Evolutionary conservation across 2,888 invertebrate genomes (phyloP).

Genomic region (Escarpia spicata): DNA sequence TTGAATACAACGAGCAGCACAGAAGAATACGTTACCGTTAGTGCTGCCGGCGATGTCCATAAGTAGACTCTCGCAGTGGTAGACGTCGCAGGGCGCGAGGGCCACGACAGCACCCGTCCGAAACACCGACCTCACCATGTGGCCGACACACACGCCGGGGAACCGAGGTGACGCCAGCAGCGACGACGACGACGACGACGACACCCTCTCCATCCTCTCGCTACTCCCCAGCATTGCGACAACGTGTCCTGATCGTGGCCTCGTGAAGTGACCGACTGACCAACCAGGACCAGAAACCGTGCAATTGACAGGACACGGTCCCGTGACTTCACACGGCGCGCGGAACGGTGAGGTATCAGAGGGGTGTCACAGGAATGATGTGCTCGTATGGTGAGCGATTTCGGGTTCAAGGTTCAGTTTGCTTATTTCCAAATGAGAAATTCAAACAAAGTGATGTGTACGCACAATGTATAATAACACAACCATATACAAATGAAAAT

Average conservation of each 20-base stretch:
- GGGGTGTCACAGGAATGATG: neutral
- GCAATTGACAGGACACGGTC: neutral
- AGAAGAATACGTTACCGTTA: neutral
- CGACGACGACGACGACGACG: neutral
- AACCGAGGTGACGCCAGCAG: neutral
- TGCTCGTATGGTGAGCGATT: neutral
- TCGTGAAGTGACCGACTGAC: neutral
- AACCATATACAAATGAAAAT: too few species aligned
- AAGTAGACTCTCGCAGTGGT: neutral
- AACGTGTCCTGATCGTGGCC: neutral
- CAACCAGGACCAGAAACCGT: neutral
- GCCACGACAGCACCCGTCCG: neutral
- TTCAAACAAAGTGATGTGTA: too few species aligned
- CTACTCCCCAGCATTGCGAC: neutral
- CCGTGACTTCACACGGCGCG: neutral
- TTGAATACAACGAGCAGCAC: neutral
- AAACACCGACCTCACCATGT: neutral
- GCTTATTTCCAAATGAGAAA: too few species aligned
- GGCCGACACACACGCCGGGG: neutral
- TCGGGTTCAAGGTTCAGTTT: neutral
- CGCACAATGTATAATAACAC: too few species aligned
- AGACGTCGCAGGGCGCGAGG: neutral
- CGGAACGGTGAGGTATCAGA: neutral
- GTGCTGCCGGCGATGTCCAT: neutral
- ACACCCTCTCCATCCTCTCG: neutral